Evolutionary conservation across 2,888 invertebrate species (phyloP).

Genomic region (Acrobasis consociella): DNA sequence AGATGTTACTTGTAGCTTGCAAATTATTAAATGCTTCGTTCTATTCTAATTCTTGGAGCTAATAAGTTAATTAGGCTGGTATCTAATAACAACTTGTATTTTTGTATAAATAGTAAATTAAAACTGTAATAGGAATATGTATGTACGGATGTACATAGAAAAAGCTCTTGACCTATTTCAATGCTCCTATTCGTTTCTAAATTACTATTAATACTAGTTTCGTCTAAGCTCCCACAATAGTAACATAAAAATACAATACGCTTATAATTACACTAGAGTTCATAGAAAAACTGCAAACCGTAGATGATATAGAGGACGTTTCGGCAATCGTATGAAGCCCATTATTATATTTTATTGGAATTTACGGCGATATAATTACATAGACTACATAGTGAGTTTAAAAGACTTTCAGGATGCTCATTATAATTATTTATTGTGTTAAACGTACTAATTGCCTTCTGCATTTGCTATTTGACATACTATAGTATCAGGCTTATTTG

Average conservation of each 20-base stretch:
- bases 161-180: conserved; percentile 8
- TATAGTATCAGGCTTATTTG: neutral
- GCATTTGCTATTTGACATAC: conserved; percentile 40
- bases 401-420: conserved; percentile 72
- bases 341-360: conserved; percentile 26
- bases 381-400: conserved; percentile 43
- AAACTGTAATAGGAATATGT: conserved; percentile 35
- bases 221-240: conserved; percentile 58
- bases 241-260: conserved; percentile 54
- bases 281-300: conserved; percentile 40
- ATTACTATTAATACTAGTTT: conserved; percentile 47
- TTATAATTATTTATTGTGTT: conserved; percentile 55
- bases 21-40: conserved; percentile 62
- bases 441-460: conserved; percentile 46
- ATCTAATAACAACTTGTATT: conserved; percentile 32
- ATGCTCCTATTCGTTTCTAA: conserved; percentile 35
- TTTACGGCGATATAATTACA: conserved; percentile 38
- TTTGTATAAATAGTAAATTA: conserved; percentile 38
- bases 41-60: conserved; percentile 40
- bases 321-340: conserved; percentile 30
- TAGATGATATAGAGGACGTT: conserved; percentile 35
- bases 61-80: conserved; percentile 34
- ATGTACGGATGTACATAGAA: conserved; percentile 35
- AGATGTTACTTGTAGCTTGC: conserved; percentile 59
- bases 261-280: conserved; percentile 49